A percentile compares a stretch with the other conserved stretches of the same genome.
Conservation (phyloP, 2,797 vertebrate species). For the Hylomyscus alleni region DNA sequence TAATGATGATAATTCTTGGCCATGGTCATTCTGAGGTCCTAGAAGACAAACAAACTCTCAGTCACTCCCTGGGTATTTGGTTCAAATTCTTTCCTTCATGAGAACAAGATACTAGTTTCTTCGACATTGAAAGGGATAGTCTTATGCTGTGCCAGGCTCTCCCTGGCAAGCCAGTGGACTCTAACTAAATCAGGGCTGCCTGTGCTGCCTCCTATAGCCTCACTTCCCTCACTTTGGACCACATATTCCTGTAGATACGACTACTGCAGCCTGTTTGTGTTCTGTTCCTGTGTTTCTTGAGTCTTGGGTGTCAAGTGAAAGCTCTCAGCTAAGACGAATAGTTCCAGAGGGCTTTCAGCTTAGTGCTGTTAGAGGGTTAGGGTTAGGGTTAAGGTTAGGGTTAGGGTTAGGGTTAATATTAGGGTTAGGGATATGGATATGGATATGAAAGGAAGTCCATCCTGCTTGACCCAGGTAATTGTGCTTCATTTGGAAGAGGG, state of each 20-base stretch:
- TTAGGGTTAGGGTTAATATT: too few relatives aligned
- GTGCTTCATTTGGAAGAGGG: background rate
- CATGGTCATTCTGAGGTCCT: constrained; percentile 3
- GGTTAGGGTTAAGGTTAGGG: too few relatives aligned
- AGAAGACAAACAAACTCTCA: background rate
- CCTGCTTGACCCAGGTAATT: background rate
- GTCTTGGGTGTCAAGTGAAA: background rate
- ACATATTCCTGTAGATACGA: background rate
- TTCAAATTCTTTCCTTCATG: background rate
- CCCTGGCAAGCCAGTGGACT: background rate
- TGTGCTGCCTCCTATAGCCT: background rate
- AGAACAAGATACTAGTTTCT: background rate
- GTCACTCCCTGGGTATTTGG: background rate
- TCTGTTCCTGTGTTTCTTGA: background rate
- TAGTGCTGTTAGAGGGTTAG: too few relatives aligned
- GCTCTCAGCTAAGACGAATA: background rate
- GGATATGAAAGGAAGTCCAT: constrained; percentile 20
- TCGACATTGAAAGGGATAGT: background rate
- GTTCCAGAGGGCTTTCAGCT: constrained; percentile 1
- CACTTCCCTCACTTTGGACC: background rate
- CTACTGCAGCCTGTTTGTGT: background rate
- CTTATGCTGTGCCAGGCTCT: background rate
- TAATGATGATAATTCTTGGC: background rate
- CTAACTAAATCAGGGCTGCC: background rate
- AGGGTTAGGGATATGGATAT: too few relatives aligned